Evolutionary conservation across 53 echinoderm and acorn worm species (phyloP).

Genomic region (Pentamera pediparva): DNA sequence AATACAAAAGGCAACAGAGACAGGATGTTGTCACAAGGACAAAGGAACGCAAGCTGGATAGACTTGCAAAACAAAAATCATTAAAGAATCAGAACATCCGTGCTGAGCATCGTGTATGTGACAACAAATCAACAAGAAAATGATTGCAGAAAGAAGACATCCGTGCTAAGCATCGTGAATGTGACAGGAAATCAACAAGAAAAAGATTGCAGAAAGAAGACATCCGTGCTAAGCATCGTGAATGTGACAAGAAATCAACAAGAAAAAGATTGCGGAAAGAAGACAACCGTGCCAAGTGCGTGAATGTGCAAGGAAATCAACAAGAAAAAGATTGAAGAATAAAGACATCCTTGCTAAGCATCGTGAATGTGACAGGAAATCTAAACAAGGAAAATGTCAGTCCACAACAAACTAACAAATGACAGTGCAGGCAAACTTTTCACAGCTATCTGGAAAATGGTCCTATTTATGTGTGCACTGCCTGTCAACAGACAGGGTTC

Average conservation of each 20-base stretch:
- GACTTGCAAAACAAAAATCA: neutral
- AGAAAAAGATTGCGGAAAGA: neutral
- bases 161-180: neutral
- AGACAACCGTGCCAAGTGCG: too few relatives aligned
- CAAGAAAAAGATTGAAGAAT: too few relatives aligned
- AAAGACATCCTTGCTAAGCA: too few relatives aligned
- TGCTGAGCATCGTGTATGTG: neutral
- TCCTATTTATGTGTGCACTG: conserved; percentile 35
- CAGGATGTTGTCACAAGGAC: neutral
- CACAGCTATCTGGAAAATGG: neutral
- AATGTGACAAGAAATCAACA: too few relatives aligned
- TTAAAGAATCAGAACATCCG: neutral
- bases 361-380: too few relatives aligned
- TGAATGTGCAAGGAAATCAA: neutral
- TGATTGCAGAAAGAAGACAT: neutral
- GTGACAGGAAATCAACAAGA: neutral
- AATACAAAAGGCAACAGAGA: conserved; percentile 3
- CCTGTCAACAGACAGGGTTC: conserved; percentile 30
- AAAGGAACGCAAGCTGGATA: neutral
- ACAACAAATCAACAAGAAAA: neutral
- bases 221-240: neutral
- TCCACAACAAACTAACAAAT: too few relatives aligned
- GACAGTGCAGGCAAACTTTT: neutral
- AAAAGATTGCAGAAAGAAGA: neutral
- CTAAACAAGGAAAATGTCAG: too few relatives aligned